Percentiles rank a stretch among this genome's conserved stretches.
Evolutionary conservation across 2,113 vertebrate genomes (phyloP).

Genomic region (Pachypanchax playfairii): DNA sequence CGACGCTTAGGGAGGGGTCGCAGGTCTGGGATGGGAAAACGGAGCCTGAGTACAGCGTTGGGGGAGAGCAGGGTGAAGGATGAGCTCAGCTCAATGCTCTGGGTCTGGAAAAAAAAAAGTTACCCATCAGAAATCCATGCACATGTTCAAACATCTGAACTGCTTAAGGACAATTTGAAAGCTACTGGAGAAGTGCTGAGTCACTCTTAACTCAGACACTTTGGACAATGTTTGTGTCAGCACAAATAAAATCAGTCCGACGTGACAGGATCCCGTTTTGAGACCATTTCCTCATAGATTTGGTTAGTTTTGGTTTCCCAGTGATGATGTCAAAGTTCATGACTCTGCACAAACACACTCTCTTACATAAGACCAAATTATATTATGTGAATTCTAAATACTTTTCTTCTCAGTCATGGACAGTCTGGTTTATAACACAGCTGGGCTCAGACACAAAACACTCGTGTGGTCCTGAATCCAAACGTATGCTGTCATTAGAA

Average conservation of each 20-base stretch:
- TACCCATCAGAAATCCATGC: too few species aligned
- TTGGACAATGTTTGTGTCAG: constrained; percentile 9
- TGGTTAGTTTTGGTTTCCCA: neutral
- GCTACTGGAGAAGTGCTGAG: constrained; percentile 1
- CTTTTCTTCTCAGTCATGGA: neutral
- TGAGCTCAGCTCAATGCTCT: constrained; percentile 71
- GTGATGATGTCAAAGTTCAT: neutral
- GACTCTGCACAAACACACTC: constrained; percentile 6
- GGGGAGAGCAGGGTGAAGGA: constrained; percentile 82
- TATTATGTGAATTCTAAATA: neutral
- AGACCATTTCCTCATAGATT: neutral
- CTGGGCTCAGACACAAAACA: neutral
- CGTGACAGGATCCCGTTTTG: neutral
- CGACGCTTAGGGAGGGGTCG: constrained; percentile 77
- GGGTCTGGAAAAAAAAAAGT: constrained; percentile 40
- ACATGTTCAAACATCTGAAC: too few species aligned
- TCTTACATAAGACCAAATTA: constrained; percentile 4
- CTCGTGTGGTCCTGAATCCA: constrained; percentile 1
- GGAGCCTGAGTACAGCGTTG: constrained; percentile 80
- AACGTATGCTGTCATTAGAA: constrained; percentile 4
- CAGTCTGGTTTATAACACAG: neutral
- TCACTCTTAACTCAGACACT: neutral
- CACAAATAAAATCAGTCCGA: constrained; percentile 14
- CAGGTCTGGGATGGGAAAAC: constrained; percentile 89
- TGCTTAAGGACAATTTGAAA: neutral